Base-by-base conservation (phyloP, 2,888 invertebrate genomes). In the Phyto melanocephala region DNA sequence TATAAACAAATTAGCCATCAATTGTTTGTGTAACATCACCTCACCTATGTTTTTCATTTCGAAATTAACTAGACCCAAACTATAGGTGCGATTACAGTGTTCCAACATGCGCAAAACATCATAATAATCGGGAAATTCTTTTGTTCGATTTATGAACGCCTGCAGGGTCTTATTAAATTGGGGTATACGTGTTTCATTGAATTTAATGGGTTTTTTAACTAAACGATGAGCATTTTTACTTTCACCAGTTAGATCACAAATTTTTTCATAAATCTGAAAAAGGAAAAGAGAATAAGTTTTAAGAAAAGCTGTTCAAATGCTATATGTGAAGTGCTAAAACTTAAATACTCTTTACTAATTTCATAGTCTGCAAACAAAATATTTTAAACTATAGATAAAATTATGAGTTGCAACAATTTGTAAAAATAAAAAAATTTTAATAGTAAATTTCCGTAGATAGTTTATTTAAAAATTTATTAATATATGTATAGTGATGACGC, bases 241-340 rank as follows among this genome's bases (percentile, higher is more conserved):
- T 84, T 91, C 91, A 52, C 93, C 93, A 0, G 93, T 93, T 85
- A 94, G 86, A 87, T 94, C 93, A 90, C 94, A 94, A 85, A 94
- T 92, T 88, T 94, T 94, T n/a, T 93, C 92, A 81, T 91, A 91
- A 74, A 91, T 90, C 88, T 89, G 50, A 33, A 79, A 76, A 71
- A 50, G 8, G 40, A n/a, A 72, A 22, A n/a, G 1, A 65, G n/a
- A n/a, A n/a, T n/a, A n/a, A n/a, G n/a, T n/a, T n/a, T n/a, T n/a
- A n/a, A n/a, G n/a, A n/a, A n/a, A n/a, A n/a, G n/a, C n/a, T n/a
- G n/a, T n/a, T n/a, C n/a, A n/a, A n/a, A n/a, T n/a, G n/a, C n/a
- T n/a, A n/a, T n/a, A n/a, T n/a, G n/a, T n/a, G n/a, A n/a, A n/a
- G n/a, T n/a, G n/a, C n/a, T n/a, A n/a, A n/a, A n/a, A n/a, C n/a